These are phyloP conservation scores for Spilarctia lutea DNA, from an alignment of 2,888 invertebrate species.

Conservation along the genomic window DNA sequence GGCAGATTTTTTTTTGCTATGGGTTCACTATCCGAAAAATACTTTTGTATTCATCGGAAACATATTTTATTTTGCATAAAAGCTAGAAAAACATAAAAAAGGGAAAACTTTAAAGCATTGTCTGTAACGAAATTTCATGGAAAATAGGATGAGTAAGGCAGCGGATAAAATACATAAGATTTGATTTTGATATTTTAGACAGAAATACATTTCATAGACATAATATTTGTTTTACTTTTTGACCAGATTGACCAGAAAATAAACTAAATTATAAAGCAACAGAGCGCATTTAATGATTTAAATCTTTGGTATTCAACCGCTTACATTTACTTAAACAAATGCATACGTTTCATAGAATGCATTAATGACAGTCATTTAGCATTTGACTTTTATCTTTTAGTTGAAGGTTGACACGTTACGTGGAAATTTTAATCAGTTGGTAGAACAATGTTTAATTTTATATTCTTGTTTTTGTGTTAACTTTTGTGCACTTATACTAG, in stretches of 20 bases:
- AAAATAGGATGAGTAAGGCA: background rate
- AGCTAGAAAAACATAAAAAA: too few relatives aligned
- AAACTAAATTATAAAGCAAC: background rate
- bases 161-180: background rate
- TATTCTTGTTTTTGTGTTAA: background rate
- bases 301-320: background rate
- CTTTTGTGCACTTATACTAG: background rate
- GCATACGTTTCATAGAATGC: background rate
- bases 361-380: background rate
- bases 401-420: background rate
- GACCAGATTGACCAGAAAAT: background rate
- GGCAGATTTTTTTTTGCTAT: too few relatives aligned
- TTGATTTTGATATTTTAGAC: background rate
- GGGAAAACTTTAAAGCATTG: too few relatives aligned
- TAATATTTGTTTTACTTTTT: background rate
- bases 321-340: background rate
- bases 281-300: background rate
- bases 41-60: too few relatives aligned
- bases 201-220: background rate
- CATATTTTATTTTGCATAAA: too few relatives aligned
- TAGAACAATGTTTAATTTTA: background rate
- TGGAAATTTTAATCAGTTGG: background rate
- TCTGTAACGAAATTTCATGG: background rate
- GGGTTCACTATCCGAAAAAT: too few relatives aligned
- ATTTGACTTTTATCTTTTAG: background rate